Base-by-base conservation (phyloP, 2,113 vertebrate genomes). In the Salminus brasiliensis region DNA sequence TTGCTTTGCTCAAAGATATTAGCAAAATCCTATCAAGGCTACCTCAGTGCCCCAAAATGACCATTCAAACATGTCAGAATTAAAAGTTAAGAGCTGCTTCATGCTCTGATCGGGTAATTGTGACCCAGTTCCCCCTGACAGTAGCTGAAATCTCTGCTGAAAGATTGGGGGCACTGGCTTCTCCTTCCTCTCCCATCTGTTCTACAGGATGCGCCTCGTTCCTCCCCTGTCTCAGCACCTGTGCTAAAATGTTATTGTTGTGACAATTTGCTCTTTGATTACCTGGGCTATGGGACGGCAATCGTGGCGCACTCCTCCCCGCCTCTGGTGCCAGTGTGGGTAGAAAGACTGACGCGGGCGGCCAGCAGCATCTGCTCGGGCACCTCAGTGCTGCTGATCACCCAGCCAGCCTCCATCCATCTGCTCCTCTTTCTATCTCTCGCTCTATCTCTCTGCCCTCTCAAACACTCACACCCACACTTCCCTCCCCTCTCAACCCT, bases 211-310 rank as follows among this genome's bases (percentile, higher is more conserved):
- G 1, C 27, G 70, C 74, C 62, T 11, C 9, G 47, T 86, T 79
- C 85, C 80, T 78, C 74, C 5, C 59, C 85, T 81, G 84, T 80
- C 70, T 21, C 83, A 83, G 73, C 72, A 78, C 84, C 74, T 80
- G 57, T 53, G 55, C 52, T 47, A 68, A 81, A 84, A 84, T 88
- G 83, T 85, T 90, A 89, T 89, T 89, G 85, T 87, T 80, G 81
- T 84, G 86, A 88, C 88, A 84, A 83, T 85, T 84, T 88, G 79
- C 81, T 86, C 79, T 91, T 81, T 75, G 82, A 85, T 87, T 86
- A 87, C 86, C 80, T 81, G 79, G 85, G 86, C 74, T 87, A 76
- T 79, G 82, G 83, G 82, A 83, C 75, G 81, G 85, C 86, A 77
- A 75, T 30, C 25, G 25, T 21, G 27, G 23, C 62, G 30, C 25